Conservation (phyloP, 2,113 vertebrate genomes). For the Apteryx mantelli region DNA sequence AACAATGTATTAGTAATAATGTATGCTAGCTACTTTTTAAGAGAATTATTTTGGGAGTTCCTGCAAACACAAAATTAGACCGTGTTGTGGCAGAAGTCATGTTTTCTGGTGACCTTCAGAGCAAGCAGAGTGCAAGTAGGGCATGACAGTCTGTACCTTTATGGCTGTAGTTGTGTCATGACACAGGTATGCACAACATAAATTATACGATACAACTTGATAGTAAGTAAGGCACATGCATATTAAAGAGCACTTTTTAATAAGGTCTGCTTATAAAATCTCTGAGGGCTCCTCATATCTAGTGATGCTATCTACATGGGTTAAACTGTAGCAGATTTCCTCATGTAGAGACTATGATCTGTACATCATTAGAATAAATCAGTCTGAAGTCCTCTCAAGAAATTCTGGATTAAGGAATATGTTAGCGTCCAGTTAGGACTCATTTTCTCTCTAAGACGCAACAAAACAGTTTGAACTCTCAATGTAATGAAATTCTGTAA, state of each 20-base stretch:
- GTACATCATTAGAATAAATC: background rate
- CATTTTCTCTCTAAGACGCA: background rate
- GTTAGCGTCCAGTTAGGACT: background rate
- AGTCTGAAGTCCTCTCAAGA: background rate
- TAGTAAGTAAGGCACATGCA: background rate
- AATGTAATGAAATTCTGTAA: background rate
- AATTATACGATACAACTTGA: background rate
- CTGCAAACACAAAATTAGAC: background rate
- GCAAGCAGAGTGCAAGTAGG: background rate
- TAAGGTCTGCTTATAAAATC: background rate
- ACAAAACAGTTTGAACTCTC: background rate
- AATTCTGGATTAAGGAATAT: background rate
- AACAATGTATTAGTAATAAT: background rate
- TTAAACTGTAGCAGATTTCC: background rate
- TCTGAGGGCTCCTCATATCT: background rate
- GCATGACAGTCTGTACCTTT: background rate
- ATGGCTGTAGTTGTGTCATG: background rate
- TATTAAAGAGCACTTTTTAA: background rate
- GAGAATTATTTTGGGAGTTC: background rate
- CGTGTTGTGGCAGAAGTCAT: background rate
- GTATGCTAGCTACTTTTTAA: background rate
- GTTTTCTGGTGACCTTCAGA: background rate
- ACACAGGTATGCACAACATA: background rate
- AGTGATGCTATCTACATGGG: background rate
- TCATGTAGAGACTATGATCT: background rate